These are phyloP conservation scores for Paramacrobiotus metropolitanus DNA, from an alignment of 1,140 invertebrate species.

Conservation along the genomic window DNA sequence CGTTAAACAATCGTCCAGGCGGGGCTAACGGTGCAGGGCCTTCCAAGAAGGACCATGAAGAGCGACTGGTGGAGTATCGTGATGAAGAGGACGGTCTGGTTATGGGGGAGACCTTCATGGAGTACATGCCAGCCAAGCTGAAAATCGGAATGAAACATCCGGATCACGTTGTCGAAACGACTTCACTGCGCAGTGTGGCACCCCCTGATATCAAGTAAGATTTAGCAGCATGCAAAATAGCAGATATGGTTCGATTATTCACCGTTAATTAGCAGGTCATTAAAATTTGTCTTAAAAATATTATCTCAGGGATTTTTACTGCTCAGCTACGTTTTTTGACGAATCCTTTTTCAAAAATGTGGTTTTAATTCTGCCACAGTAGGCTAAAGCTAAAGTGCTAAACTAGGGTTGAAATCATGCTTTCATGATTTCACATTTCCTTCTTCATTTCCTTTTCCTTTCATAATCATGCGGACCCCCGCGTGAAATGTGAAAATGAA, in stretches of 20 bases:
- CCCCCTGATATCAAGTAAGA: slow-evolving; percentile 57
- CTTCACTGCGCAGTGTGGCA: slow-evolving; percentile 81
- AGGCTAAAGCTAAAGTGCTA: not conserved
- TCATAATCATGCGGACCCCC: too few relatives aligned
- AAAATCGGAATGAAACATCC: slow-evolving; percentile 85
- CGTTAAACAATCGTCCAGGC: too few relatives aligned
- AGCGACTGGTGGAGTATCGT: too few relatives aligned
- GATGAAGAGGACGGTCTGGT: not conserved
- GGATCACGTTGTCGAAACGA: slow-evolving; percentile 96
- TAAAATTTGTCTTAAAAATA: not conserved
- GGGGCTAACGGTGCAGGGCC: too few relatives aligned
- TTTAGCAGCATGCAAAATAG: too few relatives aligned
- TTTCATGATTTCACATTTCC: too few relatives aligned
- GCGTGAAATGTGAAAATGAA: too few relatives aligned
- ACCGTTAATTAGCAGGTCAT: not conserved
- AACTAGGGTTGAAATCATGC: too few relatives aligned
- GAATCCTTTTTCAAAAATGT: not conserved
- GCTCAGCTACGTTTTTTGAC: not conserved
- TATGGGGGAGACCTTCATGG: not conserved
- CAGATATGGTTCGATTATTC: too few relatives aligned
- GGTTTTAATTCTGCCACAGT: not conserved
- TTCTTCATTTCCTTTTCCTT: too few relatives aligned
- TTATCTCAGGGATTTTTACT: not conserved
- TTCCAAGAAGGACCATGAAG: too few relatives aligned
- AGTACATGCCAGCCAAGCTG: not conserved